Evolutionary conservation across 2,113 vertebrate species (phyloP).

Genomic region (Tachysurus fulvidraco): DNA sequence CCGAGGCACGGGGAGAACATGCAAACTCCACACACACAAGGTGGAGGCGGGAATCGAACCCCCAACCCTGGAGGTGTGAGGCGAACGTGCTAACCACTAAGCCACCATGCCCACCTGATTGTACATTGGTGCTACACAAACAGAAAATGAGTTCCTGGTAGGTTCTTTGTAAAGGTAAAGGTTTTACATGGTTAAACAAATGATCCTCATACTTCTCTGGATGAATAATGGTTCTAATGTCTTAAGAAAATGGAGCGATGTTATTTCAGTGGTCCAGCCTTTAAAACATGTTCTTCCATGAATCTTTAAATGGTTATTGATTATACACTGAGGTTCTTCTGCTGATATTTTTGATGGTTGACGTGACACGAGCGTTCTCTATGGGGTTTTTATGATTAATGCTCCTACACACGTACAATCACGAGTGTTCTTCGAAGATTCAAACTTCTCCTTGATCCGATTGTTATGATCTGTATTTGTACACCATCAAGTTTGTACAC

Average conservation of each 20-base stretch:
- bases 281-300: not conserved
- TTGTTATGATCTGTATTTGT: not conserved
- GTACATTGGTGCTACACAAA: too few relatives aligned
- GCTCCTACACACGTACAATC: not conserved
- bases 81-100: too few relatives aligned
- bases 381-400: not conserved
- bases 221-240: not conserved
- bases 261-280: not conserved
- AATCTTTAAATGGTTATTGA: not conserved
- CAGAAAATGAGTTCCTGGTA: not conserved
- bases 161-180: too few relatives aligned
- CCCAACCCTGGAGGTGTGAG: too few relatives aligned
- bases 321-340: not conserved
- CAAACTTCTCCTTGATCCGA: not conserved
- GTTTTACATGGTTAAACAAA: too few relatives aligned
- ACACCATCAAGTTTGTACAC: not conserved
- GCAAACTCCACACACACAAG: too few relatives aligned
- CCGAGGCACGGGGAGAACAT: too few relatives aligned
- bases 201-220: not conserved
- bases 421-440: not conserved
- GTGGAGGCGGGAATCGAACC: too few relatives aligned
- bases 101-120: too few relatives aligned
- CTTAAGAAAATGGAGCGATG: not conserved
- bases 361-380: not conserved
- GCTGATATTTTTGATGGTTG: not conserved